Percentiles rank a stretch among this genome's conserved stretches.
phyloP scores from a whole-genome alignment of 2,113 vertebrate species.

The Nipponia nippon region DNA sequence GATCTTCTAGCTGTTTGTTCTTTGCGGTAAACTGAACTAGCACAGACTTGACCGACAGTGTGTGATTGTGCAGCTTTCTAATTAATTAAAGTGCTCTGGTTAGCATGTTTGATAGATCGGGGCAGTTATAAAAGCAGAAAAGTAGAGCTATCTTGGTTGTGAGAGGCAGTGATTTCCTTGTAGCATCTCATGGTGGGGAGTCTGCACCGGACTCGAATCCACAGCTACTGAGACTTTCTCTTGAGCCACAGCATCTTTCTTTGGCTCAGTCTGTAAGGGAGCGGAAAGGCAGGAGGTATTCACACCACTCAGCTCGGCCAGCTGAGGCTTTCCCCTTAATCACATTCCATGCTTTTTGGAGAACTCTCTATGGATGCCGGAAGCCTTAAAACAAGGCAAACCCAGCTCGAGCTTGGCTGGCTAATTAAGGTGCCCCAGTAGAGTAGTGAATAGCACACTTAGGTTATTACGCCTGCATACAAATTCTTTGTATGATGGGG shows the following conservation, averaged over 20 bases:
- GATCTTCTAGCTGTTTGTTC: background rate
- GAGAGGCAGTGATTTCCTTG: background rate
- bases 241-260: background rate
- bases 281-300: background rate
- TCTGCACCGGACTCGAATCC: rapidly evolving
- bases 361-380: background rate
- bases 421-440: background rate
- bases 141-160: background rate
- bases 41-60: background rate
- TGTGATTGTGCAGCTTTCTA: background rate
- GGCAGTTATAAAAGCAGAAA: background rate
- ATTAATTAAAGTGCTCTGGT: background rate
- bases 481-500: rapidly evolving
- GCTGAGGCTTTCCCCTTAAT: background rate
- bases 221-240: background rate
- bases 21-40: background rate
- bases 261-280: background rate
- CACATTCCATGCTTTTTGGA: background rate
- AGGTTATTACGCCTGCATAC: background rate
- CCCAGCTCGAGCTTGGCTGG: background rate
- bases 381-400: conserved; percentile 9
- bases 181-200: background rate
- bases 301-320: background rate
- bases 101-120: background rate
- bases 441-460: background rate